Evolutionary conservation across 2,797 vertebrate genomes (phyloP), one percentile per base, ranked within the genome.

Genomic region (Oreochromis grahami): DNA sequence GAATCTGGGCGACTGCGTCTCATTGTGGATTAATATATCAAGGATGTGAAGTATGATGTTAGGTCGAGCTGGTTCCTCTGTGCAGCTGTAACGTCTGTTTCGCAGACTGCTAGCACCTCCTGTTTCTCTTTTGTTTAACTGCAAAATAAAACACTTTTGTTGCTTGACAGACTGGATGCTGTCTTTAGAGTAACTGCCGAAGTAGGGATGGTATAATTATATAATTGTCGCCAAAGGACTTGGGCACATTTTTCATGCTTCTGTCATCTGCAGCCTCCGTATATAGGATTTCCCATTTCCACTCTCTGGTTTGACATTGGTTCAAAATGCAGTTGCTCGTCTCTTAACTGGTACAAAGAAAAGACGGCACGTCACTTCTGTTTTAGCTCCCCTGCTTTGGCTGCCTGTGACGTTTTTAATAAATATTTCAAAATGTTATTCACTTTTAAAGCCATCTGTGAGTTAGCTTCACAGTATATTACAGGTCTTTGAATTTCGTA

Each of bases 311-410:
- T 68, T 41, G 36, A 21, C 36, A 0, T 14, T 65, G 7, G 36
- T 24, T 24, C 5, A 65, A 65, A 65, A 65, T 41, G n/a, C 7
- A 41, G n/a, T 0, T 65, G 34, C 34, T 65, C 7, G 0, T n/a
- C 60, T 21, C n/a, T 65, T 68, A 41, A 68, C 63, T 0, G 12
- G n/a, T 2, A 63, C 32, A 38, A 63, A n/a, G 10, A 38, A 0
- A 36, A n/a, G 34, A 13, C 60, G 5, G 36, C 19, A 1, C 12
- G 32, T 41, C 36, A 14, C 36, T 41, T 2, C n/a, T 24, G 36
- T 68, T 15, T 68, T 0, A 68, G n/a, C 36, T 41, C 12, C 19
- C 19, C 60, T 38, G 55, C 26, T 15, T 29, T 58, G 7, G 29
- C 56, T 34, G n/a, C 7, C 12, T 68, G 63, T 68, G 36, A 24